phyloP scores from a whole-genome alignment of 2,888 invertebrate genomes.

The Glaucopsyche alexis region DNA sequence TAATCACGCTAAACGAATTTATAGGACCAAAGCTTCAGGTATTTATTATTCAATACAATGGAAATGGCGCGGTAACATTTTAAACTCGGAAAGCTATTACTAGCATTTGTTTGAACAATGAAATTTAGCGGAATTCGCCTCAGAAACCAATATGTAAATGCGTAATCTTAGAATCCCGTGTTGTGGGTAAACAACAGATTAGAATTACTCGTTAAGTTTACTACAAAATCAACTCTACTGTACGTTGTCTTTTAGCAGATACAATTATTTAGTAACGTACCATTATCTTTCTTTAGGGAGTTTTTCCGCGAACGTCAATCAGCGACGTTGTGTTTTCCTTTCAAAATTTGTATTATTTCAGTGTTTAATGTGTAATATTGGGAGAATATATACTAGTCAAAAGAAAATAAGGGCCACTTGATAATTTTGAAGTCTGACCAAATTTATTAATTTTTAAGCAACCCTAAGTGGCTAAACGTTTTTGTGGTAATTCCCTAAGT shows the following conservation, averaged over 20 bases:
- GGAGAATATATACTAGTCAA: too few relatives aligned
- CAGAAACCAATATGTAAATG: slow-evolving; percentile 8
- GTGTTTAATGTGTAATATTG: too few relatives aligned
- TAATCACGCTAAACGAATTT: background rate
- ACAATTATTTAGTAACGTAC: background rate
- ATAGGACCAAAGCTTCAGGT: background rate
- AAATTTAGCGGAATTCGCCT: slow-evolving; percentile 6
- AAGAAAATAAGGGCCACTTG: too few relatives aligned
- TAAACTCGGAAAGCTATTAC: background rate
- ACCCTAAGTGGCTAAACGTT: too few relatives aligned
- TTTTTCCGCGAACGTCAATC: too few relatives aligned
- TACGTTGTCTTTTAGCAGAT: background rate
- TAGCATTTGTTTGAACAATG: slow-evolving; percentile 14
- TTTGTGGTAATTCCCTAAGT: too few relatives aligned
- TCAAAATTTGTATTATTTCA: too few relatives aligned
- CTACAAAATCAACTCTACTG: background rate
- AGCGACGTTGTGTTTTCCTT: too few relatives aligned
- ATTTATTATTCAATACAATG: slow-evolving; percentile 15
- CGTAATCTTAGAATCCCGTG: slow-evolving; percentile 4
- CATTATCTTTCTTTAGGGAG: background rate
- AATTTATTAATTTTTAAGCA: too few relatives aligned
- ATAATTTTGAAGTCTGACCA: too few relatives aligned
- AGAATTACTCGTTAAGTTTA: slow-evolving; percentile 14
- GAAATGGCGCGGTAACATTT: slow-evolving; percentile 22
- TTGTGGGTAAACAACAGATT: slow-evolving; percentile 6